phyloP scores from a whole-genome alignment of 2,888 invertebrate species.

The Crossocerus cetratus region DNA sequence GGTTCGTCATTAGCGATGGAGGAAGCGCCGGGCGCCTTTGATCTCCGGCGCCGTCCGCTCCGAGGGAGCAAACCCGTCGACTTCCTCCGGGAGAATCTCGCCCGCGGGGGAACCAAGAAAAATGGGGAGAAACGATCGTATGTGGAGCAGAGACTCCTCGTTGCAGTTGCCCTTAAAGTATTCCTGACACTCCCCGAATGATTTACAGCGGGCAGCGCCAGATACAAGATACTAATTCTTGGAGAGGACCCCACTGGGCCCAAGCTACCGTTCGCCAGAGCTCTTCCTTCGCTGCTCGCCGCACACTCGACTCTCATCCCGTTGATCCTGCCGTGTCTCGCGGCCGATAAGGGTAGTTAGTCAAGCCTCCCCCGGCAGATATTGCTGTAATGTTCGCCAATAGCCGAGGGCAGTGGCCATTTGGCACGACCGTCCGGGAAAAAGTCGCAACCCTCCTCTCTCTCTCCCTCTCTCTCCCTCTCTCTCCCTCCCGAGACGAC shows the following conservation, averaged over 20 bases:
- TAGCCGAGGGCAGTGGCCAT: not conserved
- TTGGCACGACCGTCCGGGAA: slow-evolving; percentile 15
- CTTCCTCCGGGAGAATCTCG: not conserved
- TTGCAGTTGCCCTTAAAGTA: slow-evolving; percentile 40
- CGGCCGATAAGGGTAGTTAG: slow-evolving; percentile 31
- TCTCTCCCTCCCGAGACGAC: too few relatives aligned
- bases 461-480: too few relatives aligned
- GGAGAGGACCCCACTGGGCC: slow-evolving; percentile 46
- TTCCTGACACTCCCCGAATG: slow-evolving; percentile 58
- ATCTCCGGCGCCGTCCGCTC: slow-evolving; percentile 38
- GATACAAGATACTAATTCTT: slow-evolving; percentile 61
- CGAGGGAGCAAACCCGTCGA: slow-evolving; percentile 19
- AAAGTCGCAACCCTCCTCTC: slow-evolving; percentile 21
- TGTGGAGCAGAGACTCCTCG: too few relatives aligned
- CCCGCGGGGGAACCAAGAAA: slow-evolving; percentile 9
- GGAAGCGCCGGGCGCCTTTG: slow-evolving; percentile 60
- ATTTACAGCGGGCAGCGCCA: slow-evolving; percentile 60
- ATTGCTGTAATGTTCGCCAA: not conserved
- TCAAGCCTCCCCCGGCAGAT: slow-evolving; percentile 14
- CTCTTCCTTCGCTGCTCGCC: not conserved
- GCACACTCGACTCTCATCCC: not conserved
- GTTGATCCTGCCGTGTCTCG: not conserved
- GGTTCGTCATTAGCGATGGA: slow-evolving; percentile 60
- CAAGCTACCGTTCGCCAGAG: slow-evolving; percentile 59
- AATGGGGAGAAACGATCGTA: slow-evolving; percentile 7